Conservation (phyloP, 1,140 invertebrate genomes). For the Trichogramma pretiosum region DNA sequence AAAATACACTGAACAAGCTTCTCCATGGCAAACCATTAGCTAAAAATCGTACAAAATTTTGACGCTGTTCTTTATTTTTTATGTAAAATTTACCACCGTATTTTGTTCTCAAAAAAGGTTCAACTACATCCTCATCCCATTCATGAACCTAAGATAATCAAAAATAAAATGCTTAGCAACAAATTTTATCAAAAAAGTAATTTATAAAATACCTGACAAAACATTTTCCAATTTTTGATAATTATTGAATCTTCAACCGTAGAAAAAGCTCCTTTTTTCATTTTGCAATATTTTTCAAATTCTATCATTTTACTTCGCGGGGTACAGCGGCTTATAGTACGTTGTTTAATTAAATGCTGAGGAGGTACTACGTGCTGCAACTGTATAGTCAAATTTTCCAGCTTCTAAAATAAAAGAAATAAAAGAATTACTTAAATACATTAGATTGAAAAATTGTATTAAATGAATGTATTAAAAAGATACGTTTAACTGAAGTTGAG, state of each 20-base stretch:
- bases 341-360: constrained; percentile 33
- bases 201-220: constrained; percentile 32
- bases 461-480: no score
- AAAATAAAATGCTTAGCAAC: constrained; percentile 9
- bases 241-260: constrained; percentile 32
- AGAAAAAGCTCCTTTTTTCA: constrained; percentile 27
- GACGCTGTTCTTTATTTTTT: constrained; percentile 19
- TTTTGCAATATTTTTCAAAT: constrained; percentile 25
- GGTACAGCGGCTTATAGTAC: constrained; percentile 17
- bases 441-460: not conserved
- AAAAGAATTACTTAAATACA: not conserved
- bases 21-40: constrained; percentile 34
- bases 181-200: constrained; percentile 12
- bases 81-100: constrained; percentile 23
- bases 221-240: constrained; percentile 33
- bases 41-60: constrained; percentile 36
- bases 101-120: constrained; percentile 28
- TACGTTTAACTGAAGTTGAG: no score
- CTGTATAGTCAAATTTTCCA: constrained; percentile 23
- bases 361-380: constrained; percentile 28
- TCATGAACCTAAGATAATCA: constrained; percentile 25
- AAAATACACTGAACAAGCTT: constrained; percentile 31
- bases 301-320: constrained; percentile 14
- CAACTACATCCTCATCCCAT: constrained; percentile 24
- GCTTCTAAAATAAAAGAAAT: constrained; percentile 23